phyloP scores from a whole-genome alignment of 2,888 invertebrate species.

The Drosophila picticornis region DNA sequence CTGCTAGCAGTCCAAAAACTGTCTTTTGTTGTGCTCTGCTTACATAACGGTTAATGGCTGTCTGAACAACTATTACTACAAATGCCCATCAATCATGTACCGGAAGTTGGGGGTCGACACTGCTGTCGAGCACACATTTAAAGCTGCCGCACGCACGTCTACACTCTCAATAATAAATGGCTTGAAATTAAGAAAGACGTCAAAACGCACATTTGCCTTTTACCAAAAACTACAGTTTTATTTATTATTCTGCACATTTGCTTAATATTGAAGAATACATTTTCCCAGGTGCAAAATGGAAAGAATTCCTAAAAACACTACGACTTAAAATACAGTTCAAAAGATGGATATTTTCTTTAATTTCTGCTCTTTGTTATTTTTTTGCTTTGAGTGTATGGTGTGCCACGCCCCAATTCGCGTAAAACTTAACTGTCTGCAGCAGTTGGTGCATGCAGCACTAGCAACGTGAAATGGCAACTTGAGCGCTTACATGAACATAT shows the following conservation, averaged over 20 bases:
- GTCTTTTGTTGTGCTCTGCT: constrained; percentile 26
- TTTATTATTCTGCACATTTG: neutral
- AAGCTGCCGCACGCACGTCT: constrained; percentile 19
- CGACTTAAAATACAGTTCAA: neutral
- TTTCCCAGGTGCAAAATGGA: neutral
- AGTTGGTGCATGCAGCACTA: constrained; percentile 11
- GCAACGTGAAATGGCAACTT: constrained; percentile 13
- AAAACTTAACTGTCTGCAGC: constrained; percentile 8
- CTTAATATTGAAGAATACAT: neutral
- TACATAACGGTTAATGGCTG: constrained; percentile 33
- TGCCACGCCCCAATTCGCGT: neutral
- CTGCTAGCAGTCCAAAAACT: neutral
- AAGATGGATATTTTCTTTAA: neutral
- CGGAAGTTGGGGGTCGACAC: constrained; percentile 38
- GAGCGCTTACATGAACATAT: constrained; percentile 28
- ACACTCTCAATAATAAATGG: neutral
- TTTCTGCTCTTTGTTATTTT: neutral
- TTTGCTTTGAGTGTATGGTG: too few relatives aligned
- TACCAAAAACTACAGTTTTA: neutral
- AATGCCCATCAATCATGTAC: constrained; percentile 58
- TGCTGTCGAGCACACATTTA: constrained; percentile 35
- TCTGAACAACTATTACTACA: constrained; percentile 14
- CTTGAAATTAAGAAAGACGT: neutral
- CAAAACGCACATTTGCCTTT: neutral
- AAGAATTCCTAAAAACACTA: neutral